These are phyloP conservation scores for Epizoanthus fatuus DNA, from an alignment of 92 coral and sea anemone species.

Conservation along the genomic window DNA sequence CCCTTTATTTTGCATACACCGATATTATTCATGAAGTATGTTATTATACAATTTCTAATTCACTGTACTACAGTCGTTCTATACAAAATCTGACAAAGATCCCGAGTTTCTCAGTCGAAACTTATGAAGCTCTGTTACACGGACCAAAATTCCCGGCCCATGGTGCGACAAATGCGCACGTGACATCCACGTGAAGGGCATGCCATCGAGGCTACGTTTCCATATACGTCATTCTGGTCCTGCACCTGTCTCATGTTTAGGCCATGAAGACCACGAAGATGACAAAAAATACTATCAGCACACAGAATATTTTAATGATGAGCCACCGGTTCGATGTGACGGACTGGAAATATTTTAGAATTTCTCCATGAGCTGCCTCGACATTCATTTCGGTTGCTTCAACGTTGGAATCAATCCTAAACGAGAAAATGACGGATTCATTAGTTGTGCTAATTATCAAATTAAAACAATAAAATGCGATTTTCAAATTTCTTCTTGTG, in stretches of 20 bases:
- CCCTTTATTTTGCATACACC: not conserved
- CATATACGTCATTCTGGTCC: not conserved
- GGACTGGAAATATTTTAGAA: slow-evolving; percentile 96
- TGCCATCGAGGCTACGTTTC: not conserved
- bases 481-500: too few relatives aligned
- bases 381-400: slow-evolving; percentile 95
- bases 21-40: not conserved
- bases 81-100: slow-evolving; percentile 6
- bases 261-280: slow-evolving; percentile 99
- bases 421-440: not conserved
- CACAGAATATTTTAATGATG: slow-evolving; percentile 93
- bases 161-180: not conserved
- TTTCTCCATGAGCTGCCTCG: slow-evolving; percentile 97
- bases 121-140: not conserved
- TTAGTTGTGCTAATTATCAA: too few relatives aligned
- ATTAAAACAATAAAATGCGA: too few relatives aligned
- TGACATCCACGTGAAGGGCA: not conserved
- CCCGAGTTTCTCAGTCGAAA: not conserved
- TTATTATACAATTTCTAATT: slow-evolving; percentile 9
- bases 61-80: not conserved
- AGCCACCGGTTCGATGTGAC: slow-evolving; percentile 99
- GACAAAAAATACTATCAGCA: slow-evolving; percentile 92
- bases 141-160: not conserved
- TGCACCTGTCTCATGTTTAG: slow-evolving; percentile 22
- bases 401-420: slow-evolving; percentile 95